Conservation (phyloP, 1,140 invertebrate genomes). For the Heliconius hewitsoni region DNA sequence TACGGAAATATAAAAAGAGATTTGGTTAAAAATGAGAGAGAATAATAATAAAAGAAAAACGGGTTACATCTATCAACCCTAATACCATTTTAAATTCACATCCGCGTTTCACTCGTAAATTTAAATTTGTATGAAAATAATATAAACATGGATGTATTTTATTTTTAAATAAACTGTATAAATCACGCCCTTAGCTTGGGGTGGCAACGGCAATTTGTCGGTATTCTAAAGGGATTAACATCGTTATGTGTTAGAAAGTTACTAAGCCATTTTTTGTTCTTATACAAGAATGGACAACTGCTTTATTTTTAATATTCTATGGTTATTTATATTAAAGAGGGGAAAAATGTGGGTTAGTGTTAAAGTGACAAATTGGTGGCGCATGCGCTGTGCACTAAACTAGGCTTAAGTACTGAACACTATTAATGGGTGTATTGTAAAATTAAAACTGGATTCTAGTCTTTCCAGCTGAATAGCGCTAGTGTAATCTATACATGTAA, state of each 20-base stretch:
- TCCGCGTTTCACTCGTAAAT: not conserved
- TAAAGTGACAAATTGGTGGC: slow-evolving; percentile 4
- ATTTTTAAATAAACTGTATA: slow-evolving; percentile 38
- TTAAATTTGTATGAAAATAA: slow-evolving; percentile 23
- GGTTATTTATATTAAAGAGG: not conserved
- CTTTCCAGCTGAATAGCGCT: not conserved
- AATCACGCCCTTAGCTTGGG: slow-evolving; percentile 37
- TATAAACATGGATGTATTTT: slow-evolving; percentile 23
- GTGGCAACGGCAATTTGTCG: slow-evolving; percentile 53
- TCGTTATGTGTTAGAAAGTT: slow-evolving; percentile 59
- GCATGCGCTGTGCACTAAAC: not conserved
- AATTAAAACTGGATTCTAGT: not conserved
- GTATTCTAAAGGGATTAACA: slow-evolving; percentile 56
- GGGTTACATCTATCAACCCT: slow-evolving; percentile 19
- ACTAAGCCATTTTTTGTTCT: slow-evolving; percentile 57
- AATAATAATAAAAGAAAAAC: slow-evolving; percentile 14
- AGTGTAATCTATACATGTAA: not conserved
- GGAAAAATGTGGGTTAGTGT: not conserved
- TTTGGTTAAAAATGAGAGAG: not conserved
- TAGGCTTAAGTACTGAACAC: not conserved
- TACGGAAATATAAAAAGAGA: not conserved
- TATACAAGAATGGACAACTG: slow-evolving; percentile 7
- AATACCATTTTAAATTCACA: slow-evolving; percentile 10
- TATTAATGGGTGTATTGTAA: not conserved
- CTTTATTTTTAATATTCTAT: not conserved